Base-by-base conservation (phyloP, 2,888 invertebrate genomes). In the Caenorhabditis afra region DNA sequence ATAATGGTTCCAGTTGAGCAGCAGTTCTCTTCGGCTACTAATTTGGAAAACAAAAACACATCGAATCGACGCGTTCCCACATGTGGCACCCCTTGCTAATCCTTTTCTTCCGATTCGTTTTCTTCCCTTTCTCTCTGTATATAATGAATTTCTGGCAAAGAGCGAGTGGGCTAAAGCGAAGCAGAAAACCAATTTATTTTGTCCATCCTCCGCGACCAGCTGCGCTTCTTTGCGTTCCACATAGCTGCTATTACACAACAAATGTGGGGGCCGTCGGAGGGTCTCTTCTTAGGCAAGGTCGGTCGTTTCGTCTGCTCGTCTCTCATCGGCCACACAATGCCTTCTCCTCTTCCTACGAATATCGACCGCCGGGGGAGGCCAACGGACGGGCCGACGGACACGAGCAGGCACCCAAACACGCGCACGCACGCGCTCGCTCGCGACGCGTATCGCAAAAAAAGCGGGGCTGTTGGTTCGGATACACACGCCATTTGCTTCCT, bases 31-130 rank as follows among this genome's bases (percentile, higher is more conserved):
- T 73, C 73, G 10, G 64, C 73, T 10, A 73, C 73, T 3, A 73
- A 73, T 64, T 12, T 58, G n/a, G 71, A 71, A 3, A 50, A 73
- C 57, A 73, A 73, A 18, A 73, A 73, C 45, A 73, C 73, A 11
- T 73, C 73, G 1, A 73, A 64, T 20, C 57, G 73, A 35, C 57
- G 73, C n/a, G 73, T 73, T 11, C 64, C 73, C 12, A 73, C 73
- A 22, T 73, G 73, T 49, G 73, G 73, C 35, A 73, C 73, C 3
- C 73, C 73, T n/a, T 73, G 73, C 14, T 73, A 47, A 20, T 18
- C 55, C 1, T 14, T 39, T 1, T 14, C 20, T 7, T 11, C 0
- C 41, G 3, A 23, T 2, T 35, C 3, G 14, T 23, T 35, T n/a
- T n/a, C n/a, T n/a, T 29, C 29, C 1, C 29, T 20, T n/a, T 52